Evolutionary conservation across 2,888 invertebrate genomes (phyloP).

Genomic region (Hermaeophaga mercurialis): DNA sequence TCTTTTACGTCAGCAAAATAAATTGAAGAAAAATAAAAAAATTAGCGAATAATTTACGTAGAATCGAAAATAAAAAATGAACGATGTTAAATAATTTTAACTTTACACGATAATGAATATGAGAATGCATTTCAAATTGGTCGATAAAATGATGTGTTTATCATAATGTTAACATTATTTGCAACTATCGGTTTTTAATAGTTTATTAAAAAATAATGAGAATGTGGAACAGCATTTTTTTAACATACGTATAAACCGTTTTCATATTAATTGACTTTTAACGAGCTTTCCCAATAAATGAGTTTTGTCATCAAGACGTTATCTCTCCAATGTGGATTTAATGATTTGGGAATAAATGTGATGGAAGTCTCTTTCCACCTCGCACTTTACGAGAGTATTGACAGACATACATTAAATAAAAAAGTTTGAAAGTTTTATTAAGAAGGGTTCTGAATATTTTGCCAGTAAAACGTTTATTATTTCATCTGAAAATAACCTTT

Average conservation of each 20-base stretch:
- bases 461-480: no score
- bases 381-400: background rate
- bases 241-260: background rate
- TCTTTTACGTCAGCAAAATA: no score
- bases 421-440: no score
- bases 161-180: constrained; percentile 5
- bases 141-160: constrained; percentile 4
- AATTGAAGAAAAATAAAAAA: no score
- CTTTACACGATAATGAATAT: no score
- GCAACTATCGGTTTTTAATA: constrained; percentile 7
- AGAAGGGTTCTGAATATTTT: no score
- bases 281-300: constrained; percentile 4
- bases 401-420: no score
- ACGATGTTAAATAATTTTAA: no score
- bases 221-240: background rate
- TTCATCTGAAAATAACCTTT: no score
- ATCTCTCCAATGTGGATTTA: constrained; percentile 6
- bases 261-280: constrained; percentile 3
- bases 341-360: background rate
- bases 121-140: constrained; percentile 1
- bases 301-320: background rate
- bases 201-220: constrained; percentile 12
- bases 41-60: background rate
- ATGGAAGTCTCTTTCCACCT: background rate
- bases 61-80: background rate